phyloP scores from a whole-genome alignment of 1,140 invertebrate genomes.

The Panulirus ornatus region DNA sequence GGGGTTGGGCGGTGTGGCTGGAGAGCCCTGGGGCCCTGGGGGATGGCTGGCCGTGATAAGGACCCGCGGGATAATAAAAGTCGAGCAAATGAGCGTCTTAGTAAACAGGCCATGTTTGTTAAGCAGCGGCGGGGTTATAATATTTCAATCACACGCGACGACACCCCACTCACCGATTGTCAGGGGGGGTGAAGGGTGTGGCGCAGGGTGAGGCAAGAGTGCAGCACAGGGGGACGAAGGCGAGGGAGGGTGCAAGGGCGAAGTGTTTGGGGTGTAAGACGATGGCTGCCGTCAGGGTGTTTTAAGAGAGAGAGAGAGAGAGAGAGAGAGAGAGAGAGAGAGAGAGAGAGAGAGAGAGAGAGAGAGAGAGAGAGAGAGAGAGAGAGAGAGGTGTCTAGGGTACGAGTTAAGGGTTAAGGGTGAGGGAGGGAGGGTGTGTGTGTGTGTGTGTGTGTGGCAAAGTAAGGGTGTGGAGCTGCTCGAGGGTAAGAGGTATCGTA shows the following conservation, averaged over 20 bases:
- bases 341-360: background rate
- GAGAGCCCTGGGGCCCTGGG: background rate
- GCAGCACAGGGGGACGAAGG: background rate
- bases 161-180: background rate
- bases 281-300: background rate
- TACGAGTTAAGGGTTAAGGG: background rate
- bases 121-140: conserved; percentile 55
- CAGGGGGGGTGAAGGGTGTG: background rate
- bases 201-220: background rate
- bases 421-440: conserved; percentile 6
- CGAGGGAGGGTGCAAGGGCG: too few relatives aligned
- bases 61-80: conserved; percentile 33
- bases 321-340: background rate
- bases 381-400: background rate
- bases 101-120: conserved; percentile 63
- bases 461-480: background rate
- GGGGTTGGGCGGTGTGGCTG: too few relatives aligned
- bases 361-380: background rate
- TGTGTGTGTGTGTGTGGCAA: background rate
- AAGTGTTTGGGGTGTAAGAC: background rate
- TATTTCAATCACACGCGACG: conserved; percentile 65
- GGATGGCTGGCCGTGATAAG: conserved; percentile 42
- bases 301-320: background rate
- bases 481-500: too few relatives aligned
- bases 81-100: conserved; percentile 53